These are phyloP conservation scores for Tiliacea aurago DNA, from an alignment of 2,888 invertebrate species.

Conservation along the genomic window DNA sequence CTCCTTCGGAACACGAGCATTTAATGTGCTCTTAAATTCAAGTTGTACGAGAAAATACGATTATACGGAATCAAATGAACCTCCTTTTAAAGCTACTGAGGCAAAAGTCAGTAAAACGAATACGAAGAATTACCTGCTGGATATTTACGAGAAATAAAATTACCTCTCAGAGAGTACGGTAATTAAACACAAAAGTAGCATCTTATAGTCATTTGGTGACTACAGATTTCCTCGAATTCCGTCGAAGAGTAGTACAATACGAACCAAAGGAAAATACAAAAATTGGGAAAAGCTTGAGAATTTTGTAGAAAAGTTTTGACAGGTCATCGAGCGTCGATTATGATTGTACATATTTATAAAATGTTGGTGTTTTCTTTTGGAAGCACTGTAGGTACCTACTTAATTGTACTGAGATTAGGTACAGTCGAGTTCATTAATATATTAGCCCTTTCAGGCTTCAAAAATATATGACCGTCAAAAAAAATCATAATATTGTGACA, in stretches of 20 bases:
- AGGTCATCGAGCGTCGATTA: no score
- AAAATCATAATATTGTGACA: no score
- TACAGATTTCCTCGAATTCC: background rate
- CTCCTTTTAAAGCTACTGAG: slow-evolving; percentile 31
- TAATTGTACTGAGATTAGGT: no score
- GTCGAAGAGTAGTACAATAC: background rate
- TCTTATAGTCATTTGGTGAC: slow-evolving; percentile 6
- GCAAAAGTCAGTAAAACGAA: slow-evolving; percentile 19
- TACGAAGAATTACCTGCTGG: background rate
- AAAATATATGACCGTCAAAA: no score
- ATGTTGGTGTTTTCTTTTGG: no score
- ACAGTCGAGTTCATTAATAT: no score
- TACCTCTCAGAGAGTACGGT: background rate
- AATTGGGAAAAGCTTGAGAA: no score
- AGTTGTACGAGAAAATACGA: slow-evolving; percentile 47
- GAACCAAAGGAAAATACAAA: background rate
- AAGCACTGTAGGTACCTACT: no score
- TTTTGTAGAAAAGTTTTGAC: no score
- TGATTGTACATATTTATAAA: no score
- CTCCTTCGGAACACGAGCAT: slow-evolving; percentile 47
- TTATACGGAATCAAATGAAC: slow-evolving; percentile 42
- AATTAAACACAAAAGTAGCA: slow-evolving; percentile 14
- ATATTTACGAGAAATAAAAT: slow-evolving; percentile 26
- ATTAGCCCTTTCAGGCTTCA: no score
- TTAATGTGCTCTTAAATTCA: slow-evolving; percentile 61